Conservation (phyloP, 1,140 invertebrate species). For the Brachionus calyciflorus region DNA sequence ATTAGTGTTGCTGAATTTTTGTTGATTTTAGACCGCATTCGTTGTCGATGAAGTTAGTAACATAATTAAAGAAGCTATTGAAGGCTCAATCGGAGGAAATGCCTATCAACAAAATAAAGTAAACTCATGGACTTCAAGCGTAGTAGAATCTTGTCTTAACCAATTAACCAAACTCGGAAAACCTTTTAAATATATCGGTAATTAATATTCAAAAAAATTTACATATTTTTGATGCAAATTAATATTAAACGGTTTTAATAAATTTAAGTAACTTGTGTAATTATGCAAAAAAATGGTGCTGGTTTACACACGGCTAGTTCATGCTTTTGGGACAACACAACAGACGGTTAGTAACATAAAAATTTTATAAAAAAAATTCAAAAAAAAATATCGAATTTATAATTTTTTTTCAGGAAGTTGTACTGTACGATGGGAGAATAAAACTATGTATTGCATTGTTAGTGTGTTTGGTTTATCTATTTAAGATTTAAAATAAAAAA, state of each 20-base stretch:
- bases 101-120: conserved; percentile 93
- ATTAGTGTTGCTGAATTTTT: not conserved
- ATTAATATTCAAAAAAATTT: conserved; percentile 47
- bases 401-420: conserved; percentile 68
- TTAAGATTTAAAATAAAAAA: conserved; percentile 71
- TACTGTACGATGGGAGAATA: conserved; percentile 97
- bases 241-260: not conserved
- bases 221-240: too few relatives aligned
- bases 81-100: conserved; percentile 89
- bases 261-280: conserved; percentile 68
- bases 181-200: conserved; percentile 94
- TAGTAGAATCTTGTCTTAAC: conserved; percentile 86
- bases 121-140: conserved; percentile 90
- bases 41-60: conserved; percentile 97
- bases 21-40: conserved; percentile 71
- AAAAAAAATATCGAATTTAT: not conserved
- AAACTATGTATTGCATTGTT: conserved; percentile 95
- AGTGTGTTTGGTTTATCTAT: conserved; percentile 84
- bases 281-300: conserved; percentile 96
- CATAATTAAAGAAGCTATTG: conserved; percentile 95
- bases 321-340: conserved; percentile 93
- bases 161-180: conserved; percentile 90
- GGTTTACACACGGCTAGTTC: conserved; percentile 92
- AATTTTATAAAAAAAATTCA: not conserved
- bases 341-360: conserved; percentile 75